Conservation (phyloP, 2,888 invertebrate species). For the Celastrina argiolus region DNA sequence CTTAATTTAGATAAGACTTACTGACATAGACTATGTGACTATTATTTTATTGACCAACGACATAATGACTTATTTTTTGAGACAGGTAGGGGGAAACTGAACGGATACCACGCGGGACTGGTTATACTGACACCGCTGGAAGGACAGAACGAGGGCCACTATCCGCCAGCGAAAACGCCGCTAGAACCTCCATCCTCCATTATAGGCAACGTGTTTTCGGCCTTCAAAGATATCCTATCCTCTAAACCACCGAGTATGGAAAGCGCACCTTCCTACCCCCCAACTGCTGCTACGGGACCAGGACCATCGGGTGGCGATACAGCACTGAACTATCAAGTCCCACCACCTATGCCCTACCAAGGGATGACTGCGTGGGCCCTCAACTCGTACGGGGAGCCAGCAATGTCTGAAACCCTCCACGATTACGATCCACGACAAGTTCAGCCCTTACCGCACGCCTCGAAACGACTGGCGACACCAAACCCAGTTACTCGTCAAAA, state of each 20-base stretch:
- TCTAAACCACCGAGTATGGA: slow-evolving; percentile 17
- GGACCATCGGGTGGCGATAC: slow-evolving; percentile 35
- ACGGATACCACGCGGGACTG: slow-evolving; percentile 67
- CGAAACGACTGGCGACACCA: slow-evolving; percentile 49
- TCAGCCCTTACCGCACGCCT: slow-evolving; percentile 49
- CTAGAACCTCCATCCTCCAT: slow-evolving; percentile 63
- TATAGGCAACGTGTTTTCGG: slow-evolving; percentile 61
- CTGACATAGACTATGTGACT: slow-evolving; percentile 32
- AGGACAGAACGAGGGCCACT: slow-evolving; percentile 47
- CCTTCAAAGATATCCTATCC: slow-evolving; percentile 59
- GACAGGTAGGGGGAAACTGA: slow-evolving; percentile 71
- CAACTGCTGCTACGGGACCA: slow-evolving; percentile 37
- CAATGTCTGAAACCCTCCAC: slow-evolving; percentile 51
- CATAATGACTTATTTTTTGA: slow-evolving; percentile 54
- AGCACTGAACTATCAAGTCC: slow-evolving; percentile 46
- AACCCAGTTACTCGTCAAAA: slow-evolving; percentile 36
- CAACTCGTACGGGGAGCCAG: slow-evolving; percentile 68
- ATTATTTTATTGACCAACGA: slow-evolving; percentile 29
- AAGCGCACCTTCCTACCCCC: neutral
- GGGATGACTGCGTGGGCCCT: slow-evolving; percentile 51
- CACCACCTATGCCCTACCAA: slow-evolving; percentile 41
- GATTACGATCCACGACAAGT: slow-evolving; percentile 55
- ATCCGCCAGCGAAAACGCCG: slow-evolving; percentile 55
- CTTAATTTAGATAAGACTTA: neutral
- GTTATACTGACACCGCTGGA: slow-evolving; percentile 64